Percentiles rank a stretch among this genome's conserved stretches.
phyloP scores from a whole-genome alignment of 2,113 vertebrate genomes.

The Myotis davidii region DNA sequence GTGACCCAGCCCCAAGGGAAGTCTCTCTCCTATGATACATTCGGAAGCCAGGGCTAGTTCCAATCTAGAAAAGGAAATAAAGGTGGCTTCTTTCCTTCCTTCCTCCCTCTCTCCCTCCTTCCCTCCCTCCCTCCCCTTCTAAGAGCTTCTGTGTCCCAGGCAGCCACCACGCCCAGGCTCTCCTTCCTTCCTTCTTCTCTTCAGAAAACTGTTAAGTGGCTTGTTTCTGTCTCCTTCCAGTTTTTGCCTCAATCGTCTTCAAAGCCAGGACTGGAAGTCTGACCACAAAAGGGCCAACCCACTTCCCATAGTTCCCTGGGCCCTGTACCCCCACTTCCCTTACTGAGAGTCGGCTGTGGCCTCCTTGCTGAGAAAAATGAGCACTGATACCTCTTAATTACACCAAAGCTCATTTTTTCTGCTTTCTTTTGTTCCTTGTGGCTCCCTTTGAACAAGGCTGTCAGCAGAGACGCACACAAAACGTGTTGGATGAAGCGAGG shows the following conservation, averaged over 20 bases:
- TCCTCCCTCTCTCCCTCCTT: background rate
- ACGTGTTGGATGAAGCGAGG: background rate
- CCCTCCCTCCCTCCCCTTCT: background rate
- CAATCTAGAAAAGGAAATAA: background rate
- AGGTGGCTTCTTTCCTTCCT: background rate
- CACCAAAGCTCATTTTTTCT: background rate
- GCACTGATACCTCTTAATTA: constrained; percentile 51
- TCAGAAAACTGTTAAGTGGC: background rate
- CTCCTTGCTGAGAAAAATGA: background rate
- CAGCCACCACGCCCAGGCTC: no score
- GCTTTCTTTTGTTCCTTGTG: background rate
- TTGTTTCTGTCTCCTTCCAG: background rate
- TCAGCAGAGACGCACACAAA: background rate
- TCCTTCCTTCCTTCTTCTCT: background rate
- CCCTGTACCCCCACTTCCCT: background rate
- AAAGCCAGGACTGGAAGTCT: background rate
- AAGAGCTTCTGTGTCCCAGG: no score
- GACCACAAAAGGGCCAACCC: background rate
- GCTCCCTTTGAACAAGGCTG: constrained; percentile 26
- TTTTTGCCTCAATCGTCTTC: background rate
- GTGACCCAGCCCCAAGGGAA: background rate
- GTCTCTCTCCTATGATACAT: background rate
- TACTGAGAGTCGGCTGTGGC: background rate
- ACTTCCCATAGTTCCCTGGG: background rate
- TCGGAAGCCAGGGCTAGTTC: background rate